These are phyloP conservation scores for Gambusia affinis DNA, from an alignment of 2,113 vertebrate species.

Conservation along the genomic window DNA sequence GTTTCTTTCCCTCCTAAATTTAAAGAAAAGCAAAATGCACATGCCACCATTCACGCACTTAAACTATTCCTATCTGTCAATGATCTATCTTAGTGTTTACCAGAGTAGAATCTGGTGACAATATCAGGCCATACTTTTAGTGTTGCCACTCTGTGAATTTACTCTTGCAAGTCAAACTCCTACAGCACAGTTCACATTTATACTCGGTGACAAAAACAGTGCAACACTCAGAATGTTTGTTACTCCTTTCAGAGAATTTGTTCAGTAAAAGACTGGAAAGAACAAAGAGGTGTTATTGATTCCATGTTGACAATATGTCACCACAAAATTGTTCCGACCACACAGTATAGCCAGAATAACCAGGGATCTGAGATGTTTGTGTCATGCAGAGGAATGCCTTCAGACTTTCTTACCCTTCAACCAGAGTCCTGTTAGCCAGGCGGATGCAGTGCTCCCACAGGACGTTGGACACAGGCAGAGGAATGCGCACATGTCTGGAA, in stretches of 20 bases:
- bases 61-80: background rate
- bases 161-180: background rate
- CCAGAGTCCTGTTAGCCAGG: constrained; percentile 95
- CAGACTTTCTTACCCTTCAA: constrained; percentile 88
- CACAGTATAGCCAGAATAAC: background rate
- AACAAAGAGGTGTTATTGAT: background rate
- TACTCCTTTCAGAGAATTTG: background rate
- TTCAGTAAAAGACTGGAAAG: background rate
- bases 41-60: background rate
- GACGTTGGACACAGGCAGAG: constrained; percentile 94
- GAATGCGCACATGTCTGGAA: constrained; percentile 93
- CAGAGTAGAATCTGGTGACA: too few relatives aligned
- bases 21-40: background rate
- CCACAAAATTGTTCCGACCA: background rate
- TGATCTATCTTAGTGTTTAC: too few relatives aligned
- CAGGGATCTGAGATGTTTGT: background rate
- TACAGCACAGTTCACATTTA: background rate
- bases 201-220: background rate
- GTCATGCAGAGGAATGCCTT: background rate
- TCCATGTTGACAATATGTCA: background rate
- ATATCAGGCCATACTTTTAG: too few relatives aligned
- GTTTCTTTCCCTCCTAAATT: background rate
- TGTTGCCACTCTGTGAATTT: background rate
- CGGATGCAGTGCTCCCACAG: constrained; percentile 99
- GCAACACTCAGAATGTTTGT: background rate